These are phyloP conservation scores for Chromis chromis DNA, from an alignment of 2,797 vertebrate genomes.

Conservation along the genomic window DNA sequence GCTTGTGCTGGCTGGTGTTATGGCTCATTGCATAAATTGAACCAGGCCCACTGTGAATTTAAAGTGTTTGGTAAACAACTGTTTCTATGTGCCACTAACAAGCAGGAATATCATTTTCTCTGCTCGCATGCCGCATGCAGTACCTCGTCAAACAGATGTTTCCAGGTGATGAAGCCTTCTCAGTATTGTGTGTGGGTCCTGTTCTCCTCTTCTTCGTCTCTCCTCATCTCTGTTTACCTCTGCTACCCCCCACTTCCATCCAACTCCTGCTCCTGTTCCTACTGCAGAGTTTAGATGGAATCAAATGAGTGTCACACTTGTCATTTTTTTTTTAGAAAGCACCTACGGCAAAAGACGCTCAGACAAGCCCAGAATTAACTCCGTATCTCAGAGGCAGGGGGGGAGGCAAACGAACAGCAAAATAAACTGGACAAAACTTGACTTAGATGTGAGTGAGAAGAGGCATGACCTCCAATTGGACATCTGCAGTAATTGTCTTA, in stretches of 20 bases:
- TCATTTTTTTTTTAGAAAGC: constrained; percentile 47
- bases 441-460: constrained; percentile 12
- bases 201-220: constrained; percentile 33
- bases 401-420: constrained; percentile 6
- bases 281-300: constrained; percentile 53
- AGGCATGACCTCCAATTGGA: not conserved
- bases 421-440: constrained; percentile 7
- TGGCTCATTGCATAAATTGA: constrained; percentile 77
- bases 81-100: constrained; percentile 79
- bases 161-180: constrained; percentile 78
- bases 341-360: constrained; percentile 34
- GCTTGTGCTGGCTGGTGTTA: constrained; percentile 57
- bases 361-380: constrained; percentile 26
- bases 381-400: constrained; percentile 20
- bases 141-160: constrained; percentile 61
- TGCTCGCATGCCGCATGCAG: constrained; percentile 60
- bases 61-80: constrained; percentile 74
- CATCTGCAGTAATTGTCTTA: constrained; percentile 17
- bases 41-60: constrained; percentile 64
- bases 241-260: not conserved
- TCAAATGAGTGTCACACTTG: constrained; percentile 54
- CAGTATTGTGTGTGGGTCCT: constrained; percentile 49
- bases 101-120: constrained; percentile 73
- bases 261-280: constrained; percentile 27
- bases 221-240: constrained; percentile 35